Evolutionary conservation across 2,113 vertebrate species (phyloP).

Genomic region (Nothobranchius kuhntae): DNA sequence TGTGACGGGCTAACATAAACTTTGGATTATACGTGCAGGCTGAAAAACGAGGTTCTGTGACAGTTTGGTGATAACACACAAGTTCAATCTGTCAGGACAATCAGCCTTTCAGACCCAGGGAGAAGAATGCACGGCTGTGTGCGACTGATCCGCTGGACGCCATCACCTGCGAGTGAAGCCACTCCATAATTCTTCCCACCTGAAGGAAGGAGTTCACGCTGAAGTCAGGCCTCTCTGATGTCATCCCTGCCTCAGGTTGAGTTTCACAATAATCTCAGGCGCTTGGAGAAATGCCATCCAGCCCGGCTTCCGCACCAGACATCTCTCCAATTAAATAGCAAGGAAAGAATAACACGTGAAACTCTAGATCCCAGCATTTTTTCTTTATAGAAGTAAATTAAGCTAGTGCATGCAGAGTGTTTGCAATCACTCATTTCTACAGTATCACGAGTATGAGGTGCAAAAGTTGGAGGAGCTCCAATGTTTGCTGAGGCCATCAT

Average conservation of each 20-base stretch:
- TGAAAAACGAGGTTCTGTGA: constrained; percentile 68
- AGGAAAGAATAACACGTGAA: constrained; percentile 69
- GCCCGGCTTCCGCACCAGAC: constrained; percentile 57
- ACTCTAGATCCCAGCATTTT: constrained; percentile 50
- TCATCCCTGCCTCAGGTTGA: constrained; percentile 71
- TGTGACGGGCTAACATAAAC: constrained; percentile 69
- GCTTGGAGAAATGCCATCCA: constrained; percentile 64
- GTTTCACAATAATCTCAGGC: constrained; percentile 77
- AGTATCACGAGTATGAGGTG: constrained; percentile 18
- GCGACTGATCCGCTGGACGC: constrained; percentile 74
- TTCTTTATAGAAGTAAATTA: constrained; percentile 35
- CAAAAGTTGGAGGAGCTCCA: constrained; percentile 18
- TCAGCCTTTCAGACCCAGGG: constrained; percentile 61
- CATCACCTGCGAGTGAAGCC: constrained; percentile 70
- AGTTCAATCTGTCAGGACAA: constrained; percentile 77
- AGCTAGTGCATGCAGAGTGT: constrained; percentile 15
- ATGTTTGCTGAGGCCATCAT: constrained; percentile 13
- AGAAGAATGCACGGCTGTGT: constrained; percentile 62
- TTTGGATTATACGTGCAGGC: constrained; percentile 29
- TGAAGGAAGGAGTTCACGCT: constrained; percentile 74
- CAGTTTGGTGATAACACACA: constrained; percentile 69
- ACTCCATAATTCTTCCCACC: constrained; percentile 77
- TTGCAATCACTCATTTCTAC: constrained; percentile 56
- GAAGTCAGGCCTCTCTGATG: constrained; percentile 77
- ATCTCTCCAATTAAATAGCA: constrained; percentile 63